A percentile compares a stretch with the other conserved stretches of the same genome.
These are phyloP conservation scores for Microcebus lehilahytsara DNA, from an alignment of 2,113 vertebrate species.

Conservation along the genomic window DNA sequence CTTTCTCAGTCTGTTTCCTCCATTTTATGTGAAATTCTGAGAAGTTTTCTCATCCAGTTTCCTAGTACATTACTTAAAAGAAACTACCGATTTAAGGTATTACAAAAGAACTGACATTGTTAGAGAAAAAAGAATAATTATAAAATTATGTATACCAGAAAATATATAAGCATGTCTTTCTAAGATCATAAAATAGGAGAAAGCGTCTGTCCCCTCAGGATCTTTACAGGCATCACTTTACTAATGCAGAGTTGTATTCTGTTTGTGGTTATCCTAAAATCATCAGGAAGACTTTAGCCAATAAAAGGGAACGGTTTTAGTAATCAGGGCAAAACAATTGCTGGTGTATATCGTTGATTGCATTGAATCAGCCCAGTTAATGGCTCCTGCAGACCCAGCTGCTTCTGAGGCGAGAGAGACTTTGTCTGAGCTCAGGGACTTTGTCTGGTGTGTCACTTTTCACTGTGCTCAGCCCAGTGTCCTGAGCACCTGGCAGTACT, in stretches of 20 bases:
- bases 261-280: neutral
- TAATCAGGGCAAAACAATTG: accelerated
- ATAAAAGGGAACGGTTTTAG: neutral
- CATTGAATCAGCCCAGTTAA: neutral
- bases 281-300: neutral
- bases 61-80: neutral
- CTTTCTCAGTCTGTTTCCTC: neutral
- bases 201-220: neutral
- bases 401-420: neutral
- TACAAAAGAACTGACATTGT: neutral
- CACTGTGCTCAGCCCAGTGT: neutral
- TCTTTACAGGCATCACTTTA: neutral
- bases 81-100: neutral
- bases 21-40: neutral
- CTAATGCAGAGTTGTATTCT: neutral
- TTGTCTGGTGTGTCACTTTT: neutral
- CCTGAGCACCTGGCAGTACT: neutral
- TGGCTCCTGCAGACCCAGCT: neutral
- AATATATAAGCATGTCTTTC: neutral
- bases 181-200: neutral
- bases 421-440: neutral
- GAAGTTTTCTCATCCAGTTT: neutral
- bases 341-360: neutral
- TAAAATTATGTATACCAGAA: neutral
- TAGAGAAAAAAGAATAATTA: neutral